Evolutionary conservation across 2,888 invertebrate genomes (phyloP).

Genomic region (Cantharis nigra): DNA sequence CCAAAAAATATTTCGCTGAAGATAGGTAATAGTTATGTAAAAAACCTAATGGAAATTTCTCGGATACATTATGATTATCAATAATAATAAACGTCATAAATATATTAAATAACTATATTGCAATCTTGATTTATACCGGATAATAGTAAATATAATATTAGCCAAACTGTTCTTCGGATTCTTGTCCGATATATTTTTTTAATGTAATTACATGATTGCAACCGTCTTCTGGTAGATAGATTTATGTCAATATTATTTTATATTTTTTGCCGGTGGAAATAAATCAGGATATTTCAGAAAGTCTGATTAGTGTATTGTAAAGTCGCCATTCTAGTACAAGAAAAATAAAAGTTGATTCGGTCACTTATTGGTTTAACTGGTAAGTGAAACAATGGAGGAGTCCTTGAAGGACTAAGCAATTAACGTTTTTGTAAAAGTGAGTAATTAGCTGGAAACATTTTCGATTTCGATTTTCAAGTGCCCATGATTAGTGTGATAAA

Average conservation of each 20-base stretch:
- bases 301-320: not conserved
- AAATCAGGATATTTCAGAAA: too few relatives aligned
- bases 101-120: not conserved
- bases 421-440: not conserved
- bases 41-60: not conserved
- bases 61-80: not conserved
- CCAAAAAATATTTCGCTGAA: not conserved
- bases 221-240: not conserved
- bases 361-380: not conserved
- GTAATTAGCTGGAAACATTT: not conserved
- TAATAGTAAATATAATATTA: slow-evolving; percentile 3
- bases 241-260: not conserved
- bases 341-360: not conserved
- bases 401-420: not conserved
- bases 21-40: not conserved
- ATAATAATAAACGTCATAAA: not conserved
- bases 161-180: slow-evolving; percentile 8
- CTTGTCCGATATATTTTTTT: slow-evolving; percentile 9
- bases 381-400: not conserved
- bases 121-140: not conserved
- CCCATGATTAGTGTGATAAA: slow-evolving; percentile 9
- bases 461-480: not conserved
- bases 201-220: not conserved
- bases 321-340: not conserved
- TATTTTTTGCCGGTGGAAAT: not conserved